A percentile compares a stretch with the other conserved stretches of the same genome.
Conservation (phyloP, 2,888 invertebrate genomes). For the Gryllus longicercus region DNA sequence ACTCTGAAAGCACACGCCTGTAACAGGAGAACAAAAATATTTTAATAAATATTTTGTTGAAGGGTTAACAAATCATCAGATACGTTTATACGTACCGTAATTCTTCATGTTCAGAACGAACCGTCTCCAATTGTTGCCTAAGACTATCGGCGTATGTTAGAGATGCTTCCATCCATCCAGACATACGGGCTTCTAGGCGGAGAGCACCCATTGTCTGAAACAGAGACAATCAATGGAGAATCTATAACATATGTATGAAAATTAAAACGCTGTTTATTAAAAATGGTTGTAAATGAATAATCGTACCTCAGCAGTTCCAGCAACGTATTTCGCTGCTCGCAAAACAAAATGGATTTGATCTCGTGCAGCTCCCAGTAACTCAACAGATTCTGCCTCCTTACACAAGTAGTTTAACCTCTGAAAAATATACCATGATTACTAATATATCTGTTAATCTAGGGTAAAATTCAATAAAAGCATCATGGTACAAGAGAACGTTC, state of each 20-base stretch:
- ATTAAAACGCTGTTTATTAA: too few species aligned
- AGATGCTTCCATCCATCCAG: conserved; percentile 1
- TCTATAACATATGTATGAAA: too few species aligned
- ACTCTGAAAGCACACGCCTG: background rate
- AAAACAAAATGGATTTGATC: conserved; percentile 1
- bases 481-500: too few species aligned
- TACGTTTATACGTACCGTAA: background rate
- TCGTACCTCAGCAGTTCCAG: background rate
- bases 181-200: background rate
- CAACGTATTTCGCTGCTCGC: background rate
- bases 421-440: background rate
- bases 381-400: conserved; percentile 1
- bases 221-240: too few species aligned
- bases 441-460: too few species aligned
- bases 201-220: background rate
- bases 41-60: too few species aligned
- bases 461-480: too few species aligned
- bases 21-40: background rate
- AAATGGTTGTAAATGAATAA: too few species aligned
- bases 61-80: background rate
- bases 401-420: background rate
- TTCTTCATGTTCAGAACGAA: background rate
- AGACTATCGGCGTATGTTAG: background rate
- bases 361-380: background rate
- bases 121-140: background rate